A percentile compares a stretch with the other conserved stretches of the same genome.
Evolutionary conservation across 2,113 vertebrate genomes (phyloP).

Genomic region (Rhegmatorhina hoffmannsi): DNA sequence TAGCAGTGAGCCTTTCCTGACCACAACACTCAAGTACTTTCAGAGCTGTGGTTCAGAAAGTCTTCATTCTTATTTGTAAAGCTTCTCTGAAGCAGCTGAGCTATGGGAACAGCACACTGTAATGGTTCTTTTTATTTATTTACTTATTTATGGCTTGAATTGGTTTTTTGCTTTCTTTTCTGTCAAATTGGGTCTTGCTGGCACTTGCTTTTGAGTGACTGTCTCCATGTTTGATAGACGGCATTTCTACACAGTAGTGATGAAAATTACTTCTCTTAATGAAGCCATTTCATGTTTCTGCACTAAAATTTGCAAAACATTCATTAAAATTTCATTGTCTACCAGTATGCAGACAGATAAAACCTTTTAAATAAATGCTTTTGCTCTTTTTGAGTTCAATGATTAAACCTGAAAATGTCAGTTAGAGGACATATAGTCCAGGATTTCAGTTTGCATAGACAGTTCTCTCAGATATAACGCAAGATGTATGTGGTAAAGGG

Average conservation of each 20-base stretch:
- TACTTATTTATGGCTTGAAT: background rate
- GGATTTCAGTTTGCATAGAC: background rate
- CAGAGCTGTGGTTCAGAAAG: background rate
- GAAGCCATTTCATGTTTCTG: background rate
- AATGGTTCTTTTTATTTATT: background rate
- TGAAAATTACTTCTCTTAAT: background rate
- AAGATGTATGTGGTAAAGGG: background rate
- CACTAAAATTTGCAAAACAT: background rate
- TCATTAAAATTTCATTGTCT: background rate
- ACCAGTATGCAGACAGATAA: background rate
- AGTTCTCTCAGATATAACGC: background rate
- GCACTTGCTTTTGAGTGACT: background rate
- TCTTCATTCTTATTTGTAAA: slow-evolving; percentile 1
- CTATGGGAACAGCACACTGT: background rate
- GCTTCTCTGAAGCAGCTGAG: background rate
- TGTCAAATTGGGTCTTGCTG: background rate
- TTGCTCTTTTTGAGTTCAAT: background rate
- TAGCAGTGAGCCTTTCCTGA: background rate
- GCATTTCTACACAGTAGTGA: background rate
- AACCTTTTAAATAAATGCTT: background rate
- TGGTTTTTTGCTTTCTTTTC: background rate
- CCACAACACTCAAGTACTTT: background rate
- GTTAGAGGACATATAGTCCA: background rate
- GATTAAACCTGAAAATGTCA: background rate
- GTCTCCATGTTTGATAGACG: background rate